These are phyloP conservation scores for Spodoptera littoralis DNA, from an alignment of 2,888 invertebrate species.

Conservation along the genomic window DNA sequence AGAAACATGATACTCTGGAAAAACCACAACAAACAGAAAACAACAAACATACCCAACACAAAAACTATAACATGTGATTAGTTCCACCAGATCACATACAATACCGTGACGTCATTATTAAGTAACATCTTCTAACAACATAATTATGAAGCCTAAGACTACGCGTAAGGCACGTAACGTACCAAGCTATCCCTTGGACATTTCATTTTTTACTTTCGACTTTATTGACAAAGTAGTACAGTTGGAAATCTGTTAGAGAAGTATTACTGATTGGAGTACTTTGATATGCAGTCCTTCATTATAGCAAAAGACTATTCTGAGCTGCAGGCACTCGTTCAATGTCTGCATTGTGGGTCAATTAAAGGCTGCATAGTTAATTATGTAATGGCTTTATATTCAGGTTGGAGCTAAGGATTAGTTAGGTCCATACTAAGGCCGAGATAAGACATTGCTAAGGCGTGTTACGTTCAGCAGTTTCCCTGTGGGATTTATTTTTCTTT, in stretches of 20 bases:
- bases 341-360: slow-evolving; percentile 42
- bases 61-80: slow-evolving; percentile 20
- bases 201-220: no score
- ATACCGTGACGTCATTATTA: slow-evolving; percentile 4
- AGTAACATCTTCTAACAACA: slow-evolving; percentile 8
- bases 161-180: slow-evolving; percentile 38
- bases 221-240: no score
- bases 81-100: slow-evolving; percentile 17
- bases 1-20: neutral
- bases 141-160: slow-evolving; percentile 8
- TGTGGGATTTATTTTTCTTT: no score
- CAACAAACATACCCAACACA: neutral
- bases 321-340: slow-evolving; percentile 31
- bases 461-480: no score
- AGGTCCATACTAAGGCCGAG: no score
- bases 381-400: slow-evolving; percentile 1
- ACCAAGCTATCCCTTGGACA: no score
- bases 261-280: neutral
- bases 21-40: slow-evolving; percentile 1
- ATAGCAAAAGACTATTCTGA: slow-evolving; percentile 35
- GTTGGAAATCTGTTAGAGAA: no score
- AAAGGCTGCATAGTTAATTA: slow-evolving; percentile 36
- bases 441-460: no score
- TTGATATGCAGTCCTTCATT: slow-evolving; percentile 19
- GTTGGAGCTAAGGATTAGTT: no score